Evolutionary conservation across 1,140 invertebrate species (phyloP).

Genomic region (Macrobrachium rosenbergii): DNA sequence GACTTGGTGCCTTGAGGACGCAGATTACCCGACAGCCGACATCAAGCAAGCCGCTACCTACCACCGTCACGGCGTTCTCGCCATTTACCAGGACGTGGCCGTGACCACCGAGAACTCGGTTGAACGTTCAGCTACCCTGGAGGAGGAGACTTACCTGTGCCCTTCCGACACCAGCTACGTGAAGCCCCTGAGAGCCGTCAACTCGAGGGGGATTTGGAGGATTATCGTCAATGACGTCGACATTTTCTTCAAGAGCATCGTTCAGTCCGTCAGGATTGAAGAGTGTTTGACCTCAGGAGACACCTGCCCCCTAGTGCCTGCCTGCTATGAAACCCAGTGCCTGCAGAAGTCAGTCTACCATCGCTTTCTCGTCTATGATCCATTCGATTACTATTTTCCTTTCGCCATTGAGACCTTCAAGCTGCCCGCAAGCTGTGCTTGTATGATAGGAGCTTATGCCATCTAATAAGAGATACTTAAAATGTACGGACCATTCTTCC

Average conservation of each 20-base stretch:
- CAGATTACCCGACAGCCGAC: too few relatives aligned
- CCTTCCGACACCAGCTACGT: too few relatives aligned
- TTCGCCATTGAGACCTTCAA: conserved; percentile 66
- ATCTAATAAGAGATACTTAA: too few relatives aligned
- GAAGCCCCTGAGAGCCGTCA: not conserved
- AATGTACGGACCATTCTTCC: too few relatives aligned
- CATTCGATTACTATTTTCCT: conserved; percentile 67
- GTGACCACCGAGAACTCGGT: too few relatives aligned
- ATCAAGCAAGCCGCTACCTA: too few relatives aligned
- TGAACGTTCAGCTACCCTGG: too few relatives aligned
- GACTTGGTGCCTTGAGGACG: too few relatives aligned
- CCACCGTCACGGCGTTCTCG: too few relatives aligned
- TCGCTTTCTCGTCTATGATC: conserved; percentile 39
- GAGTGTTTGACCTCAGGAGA: conserved; percentile 62
- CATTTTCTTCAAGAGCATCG: conserved; percentile 65
- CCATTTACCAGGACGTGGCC: too few relatives aligned
- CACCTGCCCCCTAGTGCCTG: conserved; percentile 65
- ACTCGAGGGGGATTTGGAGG: conserved; percentile 67
- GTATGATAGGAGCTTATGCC: too few relatives aligned
- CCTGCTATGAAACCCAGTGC: conserved; percentile 66
- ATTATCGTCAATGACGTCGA: conserved; percentile 68
- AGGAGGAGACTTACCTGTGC: too few relatives aligned
- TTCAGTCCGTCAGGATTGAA: conserved; percentile 57
- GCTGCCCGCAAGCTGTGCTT: conserved; percentile 3
- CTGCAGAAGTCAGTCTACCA: conserved; percentile 50